Evolutionary conservation across 2,113 vertebrate genomes (phyloP).

Genomic region (Chlamydotis undulata): DNA sequence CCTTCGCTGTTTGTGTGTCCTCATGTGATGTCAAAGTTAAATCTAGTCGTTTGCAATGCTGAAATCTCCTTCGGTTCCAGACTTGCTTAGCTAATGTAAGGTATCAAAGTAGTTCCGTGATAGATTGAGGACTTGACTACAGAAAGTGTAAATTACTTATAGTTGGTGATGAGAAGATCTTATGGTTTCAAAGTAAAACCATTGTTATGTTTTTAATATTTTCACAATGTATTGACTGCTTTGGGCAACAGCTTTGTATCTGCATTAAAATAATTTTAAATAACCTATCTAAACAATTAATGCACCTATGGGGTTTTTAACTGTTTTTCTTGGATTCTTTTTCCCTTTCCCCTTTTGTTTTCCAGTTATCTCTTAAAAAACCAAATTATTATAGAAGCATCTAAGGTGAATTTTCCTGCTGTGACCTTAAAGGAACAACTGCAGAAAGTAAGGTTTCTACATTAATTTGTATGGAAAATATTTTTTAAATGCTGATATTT

Average conservation of each 20-base stretch:
- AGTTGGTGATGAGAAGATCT: background rate
- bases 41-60: background rate
- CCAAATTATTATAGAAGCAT: conserved; percentile 73
- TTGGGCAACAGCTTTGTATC: background rate
- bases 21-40: background rate
- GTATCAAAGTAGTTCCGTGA: background rate
- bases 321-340: background rate
- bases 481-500: background rate
- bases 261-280: background rate
- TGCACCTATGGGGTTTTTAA: background rate
- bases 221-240: background rate
- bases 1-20: background rate
- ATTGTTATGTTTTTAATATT: background rate
- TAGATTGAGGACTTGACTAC: background rate
- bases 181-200: background rate
- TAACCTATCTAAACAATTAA: background rate
- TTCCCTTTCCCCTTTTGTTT: conserved; percentile 11
- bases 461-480: background rate
- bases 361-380: conserved; percentile 84
- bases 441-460: conserved; percentile 63
- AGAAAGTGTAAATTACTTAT: background rate
- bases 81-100: background rate
- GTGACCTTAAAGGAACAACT: conserved; percentile 45
- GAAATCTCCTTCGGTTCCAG: background rate
- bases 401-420: conserved; percentile 76